Evolutionary conservation across 2,888 invertebrate species (phyloP).

Genomic region (Oxyteleia sp.): DNA sequence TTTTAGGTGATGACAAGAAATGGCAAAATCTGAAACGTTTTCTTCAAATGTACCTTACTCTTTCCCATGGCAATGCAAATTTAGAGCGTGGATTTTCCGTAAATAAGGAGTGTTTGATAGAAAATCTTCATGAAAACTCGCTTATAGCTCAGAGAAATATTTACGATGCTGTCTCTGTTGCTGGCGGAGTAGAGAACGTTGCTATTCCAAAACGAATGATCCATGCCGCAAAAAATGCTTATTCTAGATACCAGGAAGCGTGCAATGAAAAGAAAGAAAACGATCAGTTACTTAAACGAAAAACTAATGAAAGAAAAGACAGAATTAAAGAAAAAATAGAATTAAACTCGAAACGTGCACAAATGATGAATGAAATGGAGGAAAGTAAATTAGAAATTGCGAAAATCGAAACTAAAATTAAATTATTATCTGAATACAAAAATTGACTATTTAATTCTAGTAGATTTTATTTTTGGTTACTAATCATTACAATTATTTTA

Average conservation of each 20-base stretch:
- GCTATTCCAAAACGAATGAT: conserved; percentile 44
- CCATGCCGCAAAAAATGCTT: conserved; percentile 62
- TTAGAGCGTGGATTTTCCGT: conserved; percentile 75
- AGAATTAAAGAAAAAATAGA: conserved; percentile 9
- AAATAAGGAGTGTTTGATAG: conserved; percentile 74
- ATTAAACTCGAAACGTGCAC: neutral
- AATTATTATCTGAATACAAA: neutral
- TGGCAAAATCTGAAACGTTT: conserved; percentile 37
- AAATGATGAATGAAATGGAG: conserved; percentile 6
- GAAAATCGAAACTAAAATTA: neutral
- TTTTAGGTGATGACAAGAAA: conserved; percentile 13
- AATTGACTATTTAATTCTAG: too few species aligned
- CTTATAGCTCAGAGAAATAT: conserved; percentile 71
- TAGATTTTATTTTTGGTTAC: too few species aligned
- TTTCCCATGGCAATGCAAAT: conserved; percentile 75
- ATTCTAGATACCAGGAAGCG: conserved; percentile 42
- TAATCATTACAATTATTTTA: too few species aligned
- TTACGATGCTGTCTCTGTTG: conserved; percentile 68
- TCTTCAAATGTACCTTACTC: conserved; percentile 61
- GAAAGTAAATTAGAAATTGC: conserved; percentile 5
- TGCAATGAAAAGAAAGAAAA: conserved; percentile 24
- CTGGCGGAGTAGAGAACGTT: conserved; percentile 9
- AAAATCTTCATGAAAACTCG: conserved; percentile 71
- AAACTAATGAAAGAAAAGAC: conserved; percentile 17
- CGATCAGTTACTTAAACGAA: conserved; percentile 14